These are phyloP conservation scores for Adelognathus sp. DNA, from an alignment of 2,888 invertebrate species.

Conservation along the genomic window DNA sequence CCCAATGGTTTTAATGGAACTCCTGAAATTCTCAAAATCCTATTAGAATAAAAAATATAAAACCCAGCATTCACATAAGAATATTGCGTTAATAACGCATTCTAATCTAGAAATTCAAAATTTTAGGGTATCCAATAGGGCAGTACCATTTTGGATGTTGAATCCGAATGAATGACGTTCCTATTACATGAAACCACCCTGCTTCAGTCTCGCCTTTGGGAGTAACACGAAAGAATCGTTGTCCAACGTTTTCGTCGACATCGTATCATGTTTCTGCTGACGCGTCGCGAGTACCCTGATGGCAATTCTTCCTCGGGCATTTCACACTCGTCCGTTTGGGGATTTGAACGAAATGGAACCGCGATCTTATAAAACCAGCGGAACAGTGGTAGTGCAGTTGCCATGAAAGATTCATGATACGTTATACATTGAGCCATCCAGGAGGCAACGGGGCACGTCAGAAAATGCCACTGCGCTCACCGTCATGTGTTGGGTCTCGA, in stretches of 20 bases:
- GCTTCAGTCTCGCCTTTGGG: slow-evolving; percentile 8
- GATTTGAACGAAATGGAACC: slow-evolving; percentile 61
- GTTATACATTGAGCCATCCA: slow-evolving; percentile 56
- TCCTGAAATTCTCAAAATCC: too few relatives aligned
- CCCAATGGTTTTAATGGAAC: too few relatives aligned
- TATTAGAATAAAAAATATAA: too few relatives aligned
- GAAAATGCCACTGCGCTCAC: slow-evolving; percentile 42
- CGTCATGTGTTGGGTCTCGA: neutral
- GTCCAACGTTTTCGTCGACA: slow-evolving; percentile 25
- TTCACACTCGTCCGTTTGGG: slow-evolving; percentile 55
- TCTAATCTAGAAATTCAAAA: too few relatives aligned
- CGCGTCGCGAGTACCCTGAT: slow-evolving; percentile 53
- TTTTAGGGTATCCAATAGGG: too few relatives aligned
- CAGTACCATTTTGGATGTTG: too few relatives aligned
- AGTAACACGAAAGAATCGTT: slow-evolving; percentile 32
- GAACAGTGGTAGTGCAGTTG: slow-evolving; percentile 17
- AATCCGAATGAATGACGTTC: too few relatives aligned
- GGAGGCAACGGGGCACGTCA: slow-evolving; percentile 64
- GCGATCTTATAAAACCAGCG: slow-evolving; percentile 12
- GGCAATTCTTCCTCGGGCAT: slow-evolving; percentile 16
- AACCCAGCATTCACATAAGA: too few relatives aligned
- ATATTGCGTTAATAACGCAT: too few relatives aligned
- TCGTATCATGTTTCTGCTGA: slow-evolving; percentile 60
- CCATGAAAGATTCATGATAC: slow-evolving; percentile 79
- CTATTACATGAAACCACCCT: too few relatives aligned